Evolutionary conservation across 2,888 invertebrate genomes (phyloP).

Genomic region (Papilio protenor): DNA sequence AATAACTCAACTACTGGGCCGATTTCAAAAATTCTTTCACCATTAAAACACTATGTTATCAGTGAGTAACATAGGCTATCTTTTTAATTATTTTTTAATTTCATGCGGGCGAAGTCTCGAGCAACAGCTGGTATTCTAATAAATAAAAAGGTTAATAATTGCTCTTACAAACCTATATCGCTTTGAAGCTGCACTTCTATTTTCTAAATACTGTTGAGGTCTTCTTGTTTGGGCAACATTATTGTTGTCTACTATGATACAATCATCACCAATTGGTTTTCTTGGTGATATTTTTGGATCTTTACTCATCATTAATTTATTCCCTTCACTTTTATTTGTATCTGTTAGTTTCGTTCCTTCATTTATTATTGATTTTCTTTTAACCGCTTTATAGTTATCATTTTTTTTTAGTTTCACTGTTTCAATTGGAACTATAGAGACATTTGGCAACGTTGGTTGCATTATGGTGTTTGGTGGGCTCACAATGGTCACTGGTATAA

Average conservation of each 20-base stretch:
- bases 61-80: too few species aligned
- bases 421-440: constrained; percentile 63
- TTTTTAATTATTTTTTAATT: too few species aligned
- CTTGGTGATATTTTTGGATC: background rate
- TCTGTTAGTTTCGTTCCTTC: constrained; percentile 40
- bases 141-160: background rate
- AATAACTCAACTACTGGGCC: too few species aligned
- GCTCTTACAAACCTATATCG: constrained; percentile 54
- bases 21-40: too few species aligned
- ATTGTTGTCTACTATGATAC: constrained; percentile 42
- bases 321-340: constrained; percentile 39
- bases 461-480: constrained; percentile 43
- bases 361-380: constrained; percentile 53
- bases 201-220: constrained; percentile 54
- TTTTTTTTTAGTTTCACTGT: constrained; percentile 47
- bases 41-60: too few species aligned
- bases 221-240: constrained; percentile 40
- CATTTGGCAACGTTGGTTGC: constrained; percentile 51
- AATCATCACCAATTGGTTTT: constrained; percentile 12
- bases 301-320: constrained; percentile 2
- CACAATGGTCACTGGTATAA: constrained; percentile 62
- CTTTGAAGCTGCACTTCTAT: constrained; percentile 69
- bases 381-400: constrained; percentile 53
- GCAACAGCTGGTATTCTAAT: too few species aligned
- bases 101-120: too few species aligned